Evolutionary conservation across 2,797 vertebrate species (phyloP).

Genomic region (Acanthis flammea): DNA sequence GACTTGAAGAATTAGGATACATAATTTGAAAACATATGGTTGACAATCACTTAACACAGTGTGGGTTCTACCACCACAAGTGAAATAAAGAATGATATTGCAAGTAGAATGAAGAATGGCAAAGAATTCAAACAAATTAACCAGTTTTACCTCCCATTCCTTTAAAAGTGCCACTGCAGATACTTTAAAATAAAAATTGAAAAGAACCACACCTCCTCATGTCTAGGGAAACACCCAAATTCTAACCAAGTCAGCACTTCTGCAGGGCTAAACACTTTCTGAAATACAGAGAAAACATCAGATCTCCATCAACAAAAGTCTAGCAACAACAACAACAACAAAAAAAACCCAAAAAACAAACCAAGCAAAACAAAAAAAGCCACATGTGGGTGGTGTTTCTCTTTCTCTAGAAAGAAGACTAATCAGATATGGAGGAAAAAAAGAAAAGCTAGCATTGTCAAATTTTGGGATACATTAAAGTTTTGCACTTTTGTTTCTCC

Average conservation of each 20-base stretch:
- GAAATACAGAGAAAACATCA: background rate
- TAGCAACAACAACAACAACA: background rate
- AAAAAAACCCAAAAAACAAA: no score
- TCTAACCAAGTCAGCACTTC: background rate
- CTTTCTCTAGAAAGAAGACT: background rate
- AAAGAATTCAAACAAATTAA: background rate
- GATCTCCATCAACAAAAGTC: background rate
- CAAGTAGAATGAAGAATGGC: background rate
- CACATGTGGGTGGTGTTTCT: fast-evolving
- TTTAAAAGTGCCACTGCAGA: background rate
- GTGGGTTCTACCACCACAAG: background rate
- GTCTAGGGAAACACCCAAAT: background rate
- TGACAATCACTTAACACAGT: background rate
- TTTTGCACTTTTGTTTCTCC: background rate
- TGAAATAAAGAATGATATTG: background rate
- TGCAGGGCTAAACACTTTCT: background rate
- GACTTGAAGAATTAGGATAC: background rate
- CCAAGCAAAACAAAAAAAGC: no score
- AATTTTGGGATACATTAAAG: background rate
- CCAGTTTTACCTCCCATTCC: background rate
- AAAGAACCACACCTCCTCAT: background rate
- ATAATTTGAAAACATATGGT: background rate
- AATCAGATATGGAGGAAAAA: background rate
- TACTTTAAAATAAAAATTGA: background rate
- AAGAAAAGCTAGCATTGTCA: background rate